Conservation (phyloP, 1,140 invertebrate species). For the Gryllus bimaculatus region DNA sequence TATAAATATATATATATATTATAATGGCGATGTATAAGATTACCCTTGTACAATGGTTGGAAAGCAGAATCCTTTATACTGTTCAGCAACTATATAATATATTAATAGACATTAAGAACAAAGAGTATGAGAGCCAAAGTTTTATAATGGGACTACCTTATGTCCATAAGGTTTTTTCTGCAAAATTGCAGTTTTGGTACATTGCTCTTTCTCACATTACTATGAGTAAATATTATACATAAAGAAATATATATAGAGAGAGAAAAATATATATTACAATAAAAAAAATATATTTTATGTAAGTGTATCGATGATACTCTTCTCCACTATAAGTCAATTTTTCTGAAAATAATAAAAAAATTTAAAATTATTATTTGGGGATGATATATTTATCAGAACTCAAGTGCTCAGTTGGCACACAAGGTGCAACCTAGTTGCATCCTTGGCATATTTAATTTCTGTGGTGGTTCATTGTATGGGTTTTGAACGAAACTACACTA, state of each 20-base stretch:
- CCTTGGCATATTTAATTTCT: neutral
- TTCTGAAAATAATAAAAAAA: slow-evolving; percentile 13
- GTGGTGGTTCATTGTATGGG: neutral
- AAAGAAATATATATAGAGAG: slow-evolving; percentile 12
- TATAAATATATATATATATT: slow-evolving; percentile 14
- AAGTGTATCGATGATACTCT: slow-evolving; percentile 16
- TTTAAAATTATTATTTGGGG: neutral
- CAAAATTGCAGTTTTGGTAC: slow-evolving; percentile 7
- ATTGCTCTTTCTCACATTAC: slow-evolving; percentile 13
- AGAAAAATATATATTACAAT: slow-evolving; percentile 12
- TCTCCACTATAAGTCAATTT: slow-evolving; percentile 17
- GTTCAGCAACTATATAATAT: slow-evolving; percentile 11
- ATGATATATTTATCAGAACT: slow-evolving; percentile 6
- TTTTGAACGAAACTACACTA: neutral
- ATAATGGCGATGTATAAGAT: neutral
- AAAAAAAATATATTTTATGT: slow-evolving; percentile 19
- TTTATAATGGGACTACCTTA: neutral
- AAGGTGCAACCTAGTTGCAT: neutral
- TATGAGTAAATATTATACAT: slow-evolving; percentile 13
- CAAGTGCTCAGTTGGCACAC: neutral
- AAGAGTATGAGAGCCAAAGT: slow-evolving; percentile 4
- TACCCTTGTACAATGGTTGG: slow-evolving; percentile 19
- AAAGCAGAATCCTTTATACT: slow-evolving; percentile 20
- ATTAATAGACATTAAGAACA: neutral
- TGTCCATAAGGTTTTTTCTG: neutral